Base-by-base conservation (phyloP, 2,888 invertebrate genomes). In the Hoplodrina blanda region DNA sequence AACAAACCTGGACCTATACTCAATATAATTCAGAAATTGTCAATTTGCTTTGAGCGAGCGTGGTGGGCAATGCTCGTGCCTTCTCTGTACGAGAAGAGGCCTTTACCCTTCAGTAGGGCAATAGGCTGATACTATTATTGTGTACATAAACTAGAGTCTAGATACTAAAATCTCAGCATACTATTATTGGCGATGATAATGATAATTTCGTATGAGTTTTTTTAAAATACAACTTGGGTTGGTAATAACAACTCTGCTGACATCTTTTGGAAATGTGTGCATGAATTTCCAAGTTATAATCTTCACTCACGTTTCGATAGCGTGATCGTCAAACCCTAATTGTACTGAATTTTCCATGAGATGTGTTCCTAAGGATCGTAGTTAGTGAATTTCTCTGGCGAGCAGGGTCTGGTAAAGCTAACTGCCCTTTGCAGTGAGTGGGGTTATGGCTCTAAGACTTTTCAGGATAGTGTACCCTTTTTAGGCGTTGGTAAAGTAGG, bases 321-420 rank as follows among this genome's bases (percentile, higher is more conserved):
- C 30, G n/a, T 61, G 52, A 53, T 70, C 33, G 15, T 54, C 25
- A 61, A 76, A 49, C 69, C 69, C 2, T 62, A 62, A 73, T 76
- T 76, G 52, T 69, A 76, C 25, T 62, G 53, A 76, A 76, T 69
- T 73, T 62, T 76, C 57, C 44, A 73, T 69, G 70, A 76, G 70
- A 69, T 33, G 44, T 67, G 49, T 49, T 61, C 33, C 41, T 17
- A 19, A 30, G 46, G 41, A 20, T 57, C 17, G 49, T 60, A 46
- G 61, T 62, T 69, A 10, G 61, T 49, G 10, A 57, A 55, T 61
- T 57, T 61, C 55, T 49, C 20, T 17, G 13, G 41, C 52, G 44
- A 33, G 33, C 1, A 56, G 61, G 44, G 55, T 56, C 17, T 50
- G 50, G 20, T 57, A 46, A 46, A 68, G 50, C 44, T 60, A 52